Evolutionary conservation across 2,113 vertebrate species (phyloP).

Genomic region (Urocolius indicus): DNA sequence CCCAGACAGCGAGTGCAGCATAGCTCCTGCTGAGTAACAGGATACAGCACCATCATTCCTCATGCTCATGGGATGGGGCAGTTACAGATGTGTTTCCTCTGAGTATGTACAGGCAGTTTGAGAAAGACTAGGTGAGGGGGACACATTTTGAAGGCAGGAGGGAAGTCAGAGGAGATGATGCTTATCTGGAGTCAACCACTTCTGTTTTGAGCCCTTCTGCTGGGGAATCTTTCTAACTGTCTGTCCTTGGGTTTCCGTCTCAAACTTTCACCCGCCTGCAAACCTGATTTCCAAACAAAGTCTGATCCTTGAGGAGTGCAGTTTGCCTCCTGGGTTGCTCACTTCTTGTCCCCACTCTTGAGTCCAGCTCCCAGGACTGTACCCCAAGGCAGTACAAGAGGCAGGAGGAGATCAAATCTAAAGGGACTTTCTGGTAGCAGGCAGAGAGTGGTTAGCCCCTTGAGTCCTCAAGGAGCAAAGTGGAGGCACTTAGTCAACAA

Average conservation of each 20-base stretch:
- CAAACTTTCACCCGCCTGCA: not conserved
- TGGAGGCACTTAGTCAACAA: not conserved
- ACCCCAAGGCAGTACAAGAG: not conserved
- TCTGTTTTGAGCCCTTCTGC: not conserved
- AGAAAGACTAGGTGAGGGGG: not conserved
- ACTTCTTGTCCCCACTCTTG: not conserved
- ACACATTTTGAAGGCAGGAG: not conserved
- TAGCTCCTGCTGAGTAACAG: not conserved
- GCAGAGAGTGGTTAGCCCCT: not conserved
- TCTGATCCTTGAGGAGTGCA: not conserved
- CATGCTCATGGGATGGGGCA: not conserved
- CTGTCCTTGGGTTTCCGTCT: not conserved
- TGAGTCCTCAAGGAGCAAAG: rapidly evolving
- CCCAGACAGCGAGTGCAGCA: not conserved
- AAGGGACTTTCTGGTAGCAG: not conserved
- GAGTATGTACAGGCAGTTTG: not conserved
- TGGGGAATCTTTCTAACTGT: not conserved
- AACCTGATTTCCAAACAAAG: not conserved
- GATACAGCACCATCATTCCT: not conserved
- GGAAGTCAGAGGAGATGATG: not conserved
- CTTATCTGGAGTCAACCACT: rapidly evolving
- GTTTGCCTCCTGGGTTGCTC: not conserved
- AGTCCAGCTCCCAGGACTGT: not conserved
- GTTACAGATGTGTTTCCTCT: rapidly evolving
- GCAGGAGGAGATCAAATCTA: not conserved